phyloP scores from a whole-genome alignment of 2,113 vertebrate species.

The Acrocephalus kingi region DNA sequence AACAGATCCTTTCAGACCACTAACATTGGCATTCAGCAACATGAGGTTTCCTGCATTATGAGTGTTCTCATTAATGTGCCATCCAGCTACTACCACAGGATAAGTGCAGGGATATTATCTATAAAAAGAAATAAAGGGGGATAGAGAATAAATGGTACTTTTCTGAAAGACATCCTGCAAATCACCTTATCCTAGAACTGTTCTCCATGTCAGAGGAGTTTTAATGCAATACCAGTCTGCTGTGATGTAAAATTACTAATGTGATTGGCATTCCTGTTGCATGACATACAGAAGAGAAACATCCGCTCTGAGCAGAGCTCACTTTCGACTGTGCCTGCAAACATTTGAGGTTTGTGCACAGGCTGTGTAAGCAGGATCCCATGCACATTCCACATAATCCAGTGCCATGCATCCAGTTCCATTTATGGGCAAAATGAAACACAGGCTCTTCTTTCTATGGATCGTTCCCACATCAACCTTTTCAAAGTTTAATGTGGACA shows the following conservation, averaged over 20 bases:
- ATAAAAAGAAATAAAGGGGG: neutral
- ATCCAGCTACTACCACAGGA: neutral
- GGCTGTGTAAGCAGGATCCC: constrained; percentile 40
- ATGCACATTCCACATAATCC: constrained; percentile 54
- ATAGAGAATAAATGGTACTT: neutral
- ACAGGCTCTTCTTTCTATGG: constrained; percentile 35
- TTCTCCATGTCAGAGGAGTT: constrained; percentile 16
- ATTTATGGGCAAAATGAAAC: constrained; percentile 77
- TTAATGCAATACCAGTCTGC: neutral
- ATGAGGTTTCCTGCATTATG: neutral
- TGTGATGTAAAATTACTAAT: constrained; percentile 46
- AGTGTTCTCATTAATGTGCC: neutral
- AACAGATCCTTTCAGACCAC: neutral
- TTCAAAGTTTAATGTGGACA: constrained; percentile 23
- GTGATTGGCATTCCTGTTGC: constrained; percentile 42
- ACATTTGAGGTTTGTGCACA: constrained; percentile 23
- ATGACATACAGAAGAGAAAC: constrained; percentile 40
- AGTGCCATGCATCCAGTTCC: constrained; percentile 61
- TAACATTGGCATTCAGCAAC: neutral
- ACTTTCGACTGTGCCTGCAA: constrained; percentile 17
- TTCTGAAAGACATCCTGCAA: constrained; percentile 17
- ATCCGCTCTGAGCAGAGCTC: constrained; percentile 16
- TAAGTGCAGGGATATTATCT: neutral
- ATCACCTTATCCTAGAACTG: neutral
- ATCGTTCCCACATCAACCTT: constrained; percentile 48